These are phyloP conservation scores for Vandiemenella viatica DNA, from an alignment of 2,888 invertebrate genomes.

Conservation along the genomic window DNA sequence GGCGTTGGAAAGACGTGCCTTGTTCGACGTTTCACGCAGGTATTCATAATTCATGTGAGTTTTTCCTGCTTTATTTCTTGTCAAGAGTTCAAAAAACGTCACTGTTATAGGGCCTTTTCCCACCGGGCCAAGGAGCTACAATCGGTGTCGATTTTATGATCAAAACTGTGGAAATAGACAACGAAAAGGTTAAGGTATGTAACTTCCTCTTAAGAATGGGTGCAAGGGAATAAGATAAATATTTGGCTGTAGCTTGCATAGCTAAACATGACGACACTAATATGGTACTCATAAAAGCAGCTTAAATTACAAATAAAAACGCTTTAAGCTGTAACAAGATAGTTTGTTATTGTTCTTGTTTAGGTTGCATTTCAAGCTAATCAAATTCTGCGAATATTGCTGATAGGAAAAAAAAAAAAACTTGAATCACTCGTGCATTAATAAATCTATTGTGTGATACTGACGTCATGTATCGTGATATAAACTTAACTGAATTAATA, in stretches of 20 bases:
- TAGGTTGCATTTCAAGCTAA: no score
- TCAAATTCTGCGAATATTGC: no score
- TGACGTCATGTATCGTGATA: background rate
- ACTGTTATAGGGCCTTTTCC: constrained; percentile 65
- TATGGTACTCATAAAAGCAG: background rate
- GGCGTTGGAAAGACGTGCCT: constrained; percentile 97
- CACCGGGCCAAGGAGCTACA: constrained; percentile 95
- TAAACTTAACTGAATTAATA: background rate
- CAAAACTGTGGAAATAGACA: constrained; percentile 93
- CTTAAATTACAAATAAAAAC: no score
- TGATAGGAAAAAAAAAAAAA: no score
- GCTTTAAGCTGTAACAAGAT: no score
- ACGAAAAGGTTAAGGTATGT: constrained; percentile 79
- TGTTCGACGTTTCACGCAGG: constrained; percentile 90
- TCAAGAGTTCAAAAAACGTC: constrained; percentile 2
- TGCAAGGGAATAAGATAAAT: constrained; percentile 1
- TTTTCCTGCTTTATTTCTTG: constrained; percentile 2
- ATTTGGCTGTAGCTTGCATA: background rate
- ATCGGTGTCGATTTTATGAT: constrained; percentile 99
- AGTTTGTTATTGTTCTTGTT: no score
- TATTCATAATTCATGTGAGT: constrained; percentile 21
- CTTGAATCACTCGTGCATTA: background rate
- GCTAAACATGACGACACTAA: background rate
- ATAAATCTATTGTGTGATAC: background rate
- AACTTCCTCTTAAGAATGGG: no score